Base-by-base conservation (phyloP, 2,797 vertebrate genomes). In the Acanthornis magna region DNA sequence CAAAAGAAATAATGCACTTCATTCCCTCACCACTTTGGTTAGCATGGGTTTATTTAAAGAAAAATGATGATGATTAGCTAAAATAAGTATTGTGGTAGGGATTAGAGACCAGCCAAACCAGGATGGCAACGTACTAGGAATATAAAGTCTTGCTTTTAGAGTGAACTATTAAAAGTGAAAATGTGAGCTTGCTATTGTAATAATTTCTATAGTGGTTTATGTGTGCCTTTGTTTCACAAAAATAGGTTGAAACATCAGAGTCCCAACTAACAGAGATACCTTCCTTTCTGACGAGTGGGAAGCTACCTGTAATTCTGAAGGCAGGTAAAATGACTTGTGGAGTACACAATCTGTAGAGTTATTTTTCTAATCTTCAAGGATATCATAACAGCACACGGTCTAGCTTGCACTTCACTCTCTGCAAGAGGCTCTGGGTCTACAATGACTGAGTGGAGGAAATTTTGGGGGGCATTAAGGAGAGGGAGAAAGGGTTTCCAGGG, bases 1-100 rank as follows among this genome's bases (percentile, higher is more conserved):
- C 91, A 81, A 96, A 98, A 97, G 84, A 89, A 95, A 55, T 57
- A n/a, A 62, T 11, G 27, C 32, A 10, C 63, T 55, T 76, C 13
- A 27, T 80, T 90, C 36, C 30, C 57, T 86, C 61, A 78, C 47
- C 23, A 4, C 62, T 85, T 88, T 42, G 76, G 87, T 92, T 81
- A 75, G 13, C 10, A 14, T 66, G 73, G 50, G 40, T 32, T 92
- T 81, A 82, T 82, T 88, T 89, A 75, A 88, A 68, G 79, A 83
- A 72, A 67, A 91, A 68, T 8, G 3, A 47, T 53, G 30, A 50
- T 32, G 43, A 68, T 94, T 88, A 90, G 22, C 45, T 93, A 81
- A 92, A 95, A 77, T 75, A 76, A 79, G 48, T 57, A 47, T 67
- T 91, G 68, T 57, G 83, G 79, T 71, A 70, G 38, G 65, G 53